A percentile compares a stretch with the other conserved stretches of the same genome.
Evolutionary conservation across 2,888 invertebrate genomes (phyloP).

Genomic region (Drosophila austrosaltans): DNA sequence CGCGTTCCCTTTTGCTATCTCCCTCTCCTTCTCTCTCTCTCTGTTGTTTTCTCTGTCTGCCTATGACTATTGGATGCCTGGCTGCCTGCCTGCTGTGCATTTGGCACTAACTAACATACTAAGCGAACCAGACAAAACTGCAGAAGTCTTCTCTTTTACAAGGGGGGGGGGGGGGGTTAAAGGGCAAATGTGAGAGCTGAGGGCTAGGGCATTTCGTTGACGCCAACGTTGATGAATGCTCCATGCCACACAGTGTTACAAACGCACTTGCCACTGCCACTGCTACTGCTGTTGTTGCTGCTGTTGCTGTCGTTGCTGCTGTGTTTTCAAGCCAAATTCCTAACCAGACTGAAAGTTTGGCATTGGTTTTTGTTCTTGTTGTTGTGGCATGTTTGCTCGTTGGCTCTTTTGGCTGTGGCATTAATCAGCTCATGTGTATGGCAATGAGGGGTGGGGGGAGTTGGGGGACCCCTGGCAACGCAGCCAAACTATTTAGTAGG

Average conservation of each 20-base stretch:
- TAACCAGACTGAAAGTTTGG: slow-evolving; percentile 53
- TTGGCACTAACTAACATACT: slow-evolving; percentile 51
- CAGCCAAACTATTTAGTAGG: slow-evolving; percentile 34
- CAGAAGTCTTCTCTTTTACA: too few relatives aligned
- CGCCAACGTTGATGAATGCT: slow-evolving; percentile 71
- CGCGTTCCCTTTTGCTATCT: slow-evolving; percentile 28
- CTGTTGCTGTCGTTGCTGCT: not conserved
- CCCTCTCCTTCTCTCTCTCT: slow-evolving; percentile 47
- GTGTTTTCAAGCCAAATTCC: slow-evolving; percentile 50
- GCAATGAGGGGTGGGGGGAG: not conserved
- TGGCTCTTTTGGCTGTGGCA: slow-evolving; percentile 60
- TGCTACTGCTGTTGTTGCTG: not conserved
- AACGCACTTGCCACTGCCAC: slow-evolving; percentile 46
- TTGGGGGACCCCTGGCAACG: slow-evolving; percentile 30
- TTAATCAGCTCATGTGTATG: slow-evolving; percentile 58
- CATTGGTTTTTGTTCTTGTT: slow-evolving; percentile 43
- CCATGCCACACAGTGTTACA: slow-evolving; percentile 21
- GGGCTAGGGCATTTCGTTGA: too few relatives aligned
- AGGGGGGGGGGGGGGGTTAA: not conserved
- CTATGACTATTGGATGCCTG: slow-evolving; percentile 22
- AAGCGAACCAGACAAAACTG: too few relatives aligned
- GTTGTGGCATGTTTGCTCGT: slow-evolving; percentile 74
- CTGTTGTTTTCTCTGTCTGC: slow-evolving; percentile 16
- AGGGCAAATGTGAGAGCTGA: slow-evolving; percentile 45
- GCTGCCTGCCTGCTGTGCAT: slow-evolving; percentile 55